Percentiles rank a stretch among this genome's conserved stretches.
Conservation (phyloP, 1,140 invertebrate species). For the Batillaria attramentaria region DNA sequence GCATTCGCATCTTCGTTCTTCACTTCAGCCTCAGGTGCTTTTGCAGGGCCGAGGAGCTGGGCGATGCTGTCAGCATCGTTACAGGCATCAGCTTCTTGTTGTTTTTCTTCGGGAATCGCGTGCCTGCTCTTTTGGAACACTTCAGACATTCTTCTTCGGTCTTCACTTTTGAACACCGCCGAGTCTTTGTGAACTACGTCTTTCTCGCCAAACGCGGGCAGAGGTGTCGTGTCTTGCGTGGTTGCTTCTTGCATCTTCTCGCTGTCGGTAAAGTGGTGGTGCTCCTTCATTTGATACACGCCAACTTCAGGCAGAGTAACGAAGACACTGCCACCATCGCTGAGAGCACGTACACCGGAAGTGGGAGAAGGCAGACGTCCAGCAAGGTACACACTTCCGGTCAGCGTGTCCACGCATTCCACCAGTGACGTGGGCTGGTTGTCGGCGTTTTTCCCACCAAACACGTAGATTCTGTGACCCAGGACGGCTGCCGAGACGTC, state of each 20-base stretch:
- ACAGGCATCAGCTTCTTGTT: no score
- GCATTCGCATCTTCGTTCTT: no score
- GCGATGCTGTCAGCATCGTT: no score
- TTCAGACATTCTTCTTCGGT: no score
- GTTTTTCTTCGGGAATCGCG: no score
- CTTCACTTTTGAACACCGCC: no score
- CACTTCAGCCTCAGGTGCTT: no score
- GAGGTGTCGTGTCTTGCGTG: no score
- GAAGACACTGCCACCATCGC: constrained; percentile 13
- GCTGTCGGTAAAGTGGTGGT: background rate
- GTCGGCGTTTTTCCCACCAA: background rate
- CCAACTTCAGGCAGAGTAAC: background rate
- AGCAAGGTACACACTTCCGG: background rate
- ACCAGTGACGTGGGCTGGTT: background rate
- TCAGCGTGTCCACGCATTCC: constrained; percentile 6
- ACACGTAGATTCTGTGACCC: constrained; percentile 20
- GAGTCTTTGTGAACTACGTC: no score
- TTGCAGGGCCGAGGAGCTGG: no score
- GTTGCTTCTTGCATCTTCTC: background rate
- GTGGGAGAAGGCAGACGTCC: background rate
- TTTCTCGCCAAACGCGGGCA: no score
- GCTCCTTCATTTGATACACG: background rate
- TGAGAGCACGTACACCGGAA: background rate
- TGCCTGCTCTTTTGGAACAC: no score
- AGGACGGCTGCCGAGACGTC: background rate